These are phyloP conservation scores for Silvanus unidentatus DNA, from an alignment of 2,888 invertebrate genomes.

Conservation along the genomic window DNA sequence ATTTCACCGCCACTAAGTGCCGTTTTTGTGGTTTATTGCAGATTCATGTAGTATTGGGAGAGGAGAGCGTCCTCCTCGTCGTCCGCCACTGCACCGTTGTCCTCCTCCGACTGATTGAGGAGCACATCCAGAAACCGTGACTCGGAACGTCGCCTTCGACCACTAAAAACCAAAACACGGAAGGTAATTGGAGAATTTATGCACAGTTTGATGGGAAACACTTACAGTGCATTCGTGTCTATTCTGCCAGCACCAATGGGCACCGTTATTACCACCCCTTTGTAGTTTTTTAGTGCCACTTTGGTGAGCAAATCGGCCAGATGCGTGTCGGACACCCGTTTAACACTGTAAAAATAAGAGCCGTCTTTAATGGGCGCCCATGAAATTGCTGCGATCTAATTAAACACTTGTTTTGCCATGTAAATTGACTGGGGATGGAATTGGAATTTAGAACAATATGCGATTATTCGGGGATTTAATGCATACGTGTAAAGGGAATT, in stretches of 20 bases:
- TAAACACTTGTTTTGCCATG: no score
- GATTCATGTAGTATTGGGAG: no score
- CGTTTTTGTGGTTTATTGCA: no score
- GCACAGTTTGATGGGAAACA: no score
- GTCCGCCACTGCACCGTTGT: no score
- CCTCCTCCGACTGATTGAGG: conserved; percentile 31
- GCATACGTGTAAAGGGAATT: no score
- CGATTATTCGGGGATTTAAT: no score
- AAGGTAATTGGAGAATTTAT: conserved; percentile 1
- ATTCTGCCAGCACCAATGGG: conserved; percentile 33
- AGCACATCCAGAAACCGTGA: conserved; percentile 26
- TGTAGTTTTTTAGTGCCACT: conserved; percentile 30
- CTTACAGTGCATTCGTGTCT: conserved; percentile 34
- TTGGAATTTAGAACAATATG: no score
- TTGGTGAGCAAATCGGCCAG: conserved; percentile 33
- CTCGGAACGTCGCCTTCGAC: conserved; percentile 27
- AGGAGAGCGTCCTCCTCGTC: no score
- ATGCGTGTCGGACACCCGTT: conserved; percentile 33
- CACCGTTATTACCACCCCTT: conserved; percentile 33
- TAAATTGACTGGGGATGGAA: no score
- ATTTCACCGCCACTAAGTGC: no score
- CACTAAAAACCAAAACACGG: conserved; percentile 23
- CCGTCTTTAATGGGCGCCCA: neutral
- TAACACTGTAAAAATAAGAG: conserved; percentile 27
- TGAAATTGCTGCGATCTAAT: no score